These are phyloP conservation scores for Sternotherus odoratus DNA, from an alignment of 2,797 vertebrate genomes.

Conservation along the genomic window DNA sequence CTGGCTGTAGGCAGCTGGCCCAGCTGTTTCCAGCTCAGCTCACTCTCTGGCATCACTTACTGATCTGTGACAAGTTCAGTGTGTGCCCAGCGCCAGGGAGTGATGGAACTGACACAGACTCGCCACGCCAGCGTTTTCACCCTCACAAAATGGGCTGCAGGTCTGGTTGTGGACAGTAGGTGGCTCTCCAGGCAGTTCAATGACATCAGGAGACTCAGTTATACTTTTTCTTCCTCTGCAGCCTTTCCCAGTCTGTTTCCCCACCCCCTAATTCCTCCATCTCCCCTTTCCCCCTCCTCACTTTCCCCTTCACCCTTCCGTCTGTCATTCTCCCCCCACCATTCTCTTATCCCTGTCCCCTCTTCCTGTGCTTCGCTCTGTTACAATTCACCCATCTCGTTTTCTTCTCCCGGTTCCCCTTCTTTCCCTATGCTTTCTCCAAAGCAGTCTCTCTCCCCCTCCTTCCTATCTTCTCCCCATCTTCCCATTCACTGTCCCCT, in stretches of 20 bases:
- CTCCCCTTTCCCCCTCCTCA: constrained; percentile 49
- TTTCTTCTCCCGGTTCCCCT: constrained; percentile 67
- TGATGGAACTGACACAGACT: neutral
- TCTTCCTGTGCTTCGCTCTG: constrained; percentile 47
- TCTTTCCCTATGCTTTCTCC: constrained; percentile 49
- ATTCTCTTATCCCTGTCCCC: constrained; percentile 11
- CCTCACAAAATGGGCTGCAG: neutral
- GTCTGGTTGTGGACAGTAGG: neutral
- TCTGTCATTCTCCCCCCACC: constrained; percentile 39
- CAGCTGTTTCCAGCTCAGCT: neutral
- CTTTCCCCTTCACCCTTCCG: constrained; percentile 66
- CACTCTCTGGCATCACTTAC: neutral
- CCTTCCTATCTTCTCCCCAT: too few species aligned
- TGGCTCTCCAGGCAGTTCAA: neutral
- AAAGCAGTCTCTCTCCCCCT: constrained; percentile 15
- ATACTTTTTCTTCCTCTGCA: neutral
- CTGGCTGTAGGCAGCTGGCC: neutral
- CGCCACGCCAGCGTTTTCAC: neutral
- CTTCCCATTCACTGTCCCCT: neutral
- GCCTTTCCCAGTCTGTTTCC: neutral
- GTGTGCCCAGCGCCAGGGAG: neutral
- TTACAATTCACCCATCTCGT: constrained; percentile 63
- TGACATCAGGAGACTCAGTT: neutral
- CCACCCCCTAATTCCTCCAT: neutral
- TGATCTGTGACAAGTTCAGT: neutral